These are phyloP conservation scores for Darevskia nairensis DNA, from an alignment of 2,797 vertebrate genomes.

Conservation along the genomic window DNA sequence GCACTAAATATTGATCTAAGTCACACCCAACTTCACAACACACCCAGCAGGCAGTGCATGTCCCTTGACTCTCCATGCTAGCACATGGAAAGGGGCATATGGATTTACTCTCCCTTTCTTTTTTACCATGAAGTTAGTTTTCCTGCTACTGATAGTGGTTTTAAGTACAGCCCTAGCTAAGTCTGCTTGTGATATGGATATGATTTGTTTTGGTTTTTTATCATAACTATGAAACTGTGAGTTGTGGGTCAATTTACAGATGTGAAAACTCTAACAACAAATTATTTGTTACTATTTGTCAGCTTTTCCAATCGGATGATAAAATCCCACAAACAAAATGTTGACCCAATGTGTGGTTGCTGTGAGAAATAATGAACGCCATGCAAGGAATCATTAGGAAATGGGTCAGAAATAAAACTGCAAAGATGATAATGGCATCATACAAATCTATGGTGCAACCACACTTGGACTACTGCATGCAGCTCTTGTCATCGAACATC, in stretches of 20 bases:
- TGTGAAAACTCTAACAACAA: neutral
- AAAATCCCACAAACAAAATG: neutral
- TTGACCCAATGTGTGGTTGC: neutral
- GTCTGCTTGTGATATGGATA: neutral
- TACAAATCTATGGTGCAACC: neutral
- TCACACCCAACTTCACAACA: too few relatives aligned
- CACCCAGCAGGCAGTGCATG: too few relatives aligned
- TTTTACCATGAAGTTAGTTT: fast-evolving
- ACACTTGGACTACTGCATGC: neutral
- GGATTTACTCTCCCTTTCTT: neutral
- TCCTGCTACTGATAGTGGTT: neutral
- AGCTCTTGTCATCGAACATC: neutral
- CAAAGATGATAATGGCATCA: neutral
- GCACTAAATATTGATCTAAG: too few relatives aligned
- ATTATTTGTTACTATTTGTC: neutral
- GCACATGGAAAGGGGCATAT: too few relatives aligned
- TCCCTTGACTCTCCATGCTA: too few relatives aligned
- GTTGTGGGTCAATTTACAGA: neutral
- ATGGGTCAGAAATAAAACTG: neutral
- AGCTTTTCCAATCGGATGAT: neutral
- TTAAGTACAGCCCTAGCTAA: neutral
- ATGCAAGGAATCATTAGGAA: too few relatives aligned
- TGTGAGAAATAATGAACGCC: neutral
- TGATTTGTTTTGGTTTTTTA: neutral
- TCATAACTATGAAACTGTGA: neutral